Conservation (phyloP, 2,888 invertebrate genomes). For the Cheilosia grossa region DNA sequence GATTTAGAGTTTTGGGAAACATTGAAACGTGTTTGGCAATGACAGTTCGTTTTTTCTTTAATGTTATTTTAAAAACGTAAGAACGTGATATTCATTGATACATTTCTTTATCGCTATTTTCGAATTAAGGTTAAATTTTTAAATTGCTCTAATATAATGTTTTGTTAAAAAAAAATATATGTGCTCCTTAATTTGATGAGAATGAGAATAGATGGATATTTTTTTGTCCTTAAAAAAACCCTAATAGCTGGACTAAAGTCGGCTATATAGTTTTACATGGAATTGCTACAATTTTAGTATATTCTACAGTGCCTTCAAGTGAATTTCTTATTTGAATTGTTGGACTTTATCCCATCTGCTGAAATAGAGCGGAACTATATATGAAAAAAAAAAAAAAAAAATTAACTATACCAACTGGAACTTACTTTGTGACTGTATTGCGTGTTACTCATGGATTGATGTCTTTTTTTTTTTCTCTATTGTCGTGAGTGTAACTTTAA, state of each 20-base stretch:
- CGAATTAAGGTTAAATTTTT: conserved; percentile 47
- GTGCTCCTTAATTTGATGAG: conserved; percentile 52
- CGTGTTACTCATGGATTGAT: no score
- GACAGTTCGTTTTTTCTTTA: conserved; percentile 1
- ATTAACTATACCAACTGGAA: no score
- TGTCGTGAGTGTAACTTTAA: no score
- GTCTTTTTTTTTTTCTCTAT: no score
- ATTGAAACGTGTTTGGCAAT: conserved; percentile 9
- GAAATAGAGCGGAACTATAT: no score
- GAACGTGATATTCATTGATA: conserved; percentile 68
- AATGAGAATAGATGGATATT: conserved; percentile 28
- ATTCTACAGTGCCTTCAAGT: not conserved
- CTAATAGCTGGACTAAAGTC: not conserved
- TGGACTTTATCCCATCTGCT: no score
- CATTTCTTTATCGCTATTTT: conserved; percentile 37
- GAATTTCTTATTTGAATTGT: not conserved
- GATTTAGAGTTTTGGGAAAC: not conserved
- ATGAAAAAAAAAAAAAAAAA: no score
- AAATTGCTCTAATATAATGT: conserved; percentile 31
- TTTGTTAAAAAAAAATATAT: conserved; percentile 34
- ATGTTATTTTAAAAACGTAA: conserved; percentile 33
- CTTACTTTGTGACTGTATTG: no score
- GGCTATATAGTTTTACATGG: not conserved
- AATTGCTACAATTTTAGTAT: not conserved
- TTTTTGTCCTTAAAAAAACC: no score